Base-by-base conservation (phyloP, 1,140 invertebrate species). In the Pogonus chalceus region DNA sequence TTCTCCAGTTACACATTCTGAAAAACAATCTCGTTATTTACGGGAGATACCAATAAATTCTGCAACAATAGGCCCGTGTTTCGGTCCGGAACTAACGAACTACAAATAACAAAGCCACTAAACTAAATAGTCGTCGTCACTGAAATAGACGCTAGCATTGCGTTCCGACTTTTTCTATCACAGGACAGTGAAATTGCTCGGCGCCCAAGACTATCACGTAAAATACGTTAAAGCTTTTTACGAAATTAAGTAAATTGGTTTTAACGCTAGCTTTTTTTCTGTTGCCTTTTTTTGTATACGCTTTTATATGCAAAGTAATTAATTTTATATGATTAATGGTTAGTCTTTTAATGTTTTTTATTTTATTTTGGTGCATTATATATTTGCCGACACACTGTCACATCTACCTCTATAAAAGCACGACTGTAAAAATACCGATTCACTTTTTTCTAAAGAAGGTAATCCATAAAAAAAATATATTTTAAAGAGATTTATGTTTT, bases 61-160 rank as follows among this genome's bases (percentile, higher is more conserved):
- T 7, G 18, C 37, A 43, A 43, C 37, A 43, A 43, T 43, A 18
- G 37, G 26, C 26, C 14, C 14, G 14, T 31, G 37, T 43, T 12
- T 43, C 37, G 7, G 18, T 31, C 26, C 7, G 14, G 26, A 18
- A 43, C 37, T 43, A 43, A 43, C 37, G 37, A 43, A 43, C 37
- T 43, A 43, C 37, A 43, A 43, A 43, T 43, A 43, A 43, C 37
- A 43, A 43, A 43, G 37, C 37, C 37, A 43, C 37, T 43, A 43
- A 43, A 43, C 37, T 9, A 43, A 43, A 43, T 43, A 43, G 37
- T 16, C n/a, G n/a, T n/a, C n/a, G n/a, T n/a, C 18, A 43, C 9
- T 43, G 37, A 43, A 43, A 43, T 43, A 43, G 37, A 43, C 37
- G 3, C 18, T 43, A 4, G 37, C 26, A 31, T 14, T 7, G 14